Percentiles rank a stretch among this genome's conserved stretches.
phyloP scores from a whole-genome alignment of 1,140 invertebrate genomes.

The Cyclina sinensis region DNA sequence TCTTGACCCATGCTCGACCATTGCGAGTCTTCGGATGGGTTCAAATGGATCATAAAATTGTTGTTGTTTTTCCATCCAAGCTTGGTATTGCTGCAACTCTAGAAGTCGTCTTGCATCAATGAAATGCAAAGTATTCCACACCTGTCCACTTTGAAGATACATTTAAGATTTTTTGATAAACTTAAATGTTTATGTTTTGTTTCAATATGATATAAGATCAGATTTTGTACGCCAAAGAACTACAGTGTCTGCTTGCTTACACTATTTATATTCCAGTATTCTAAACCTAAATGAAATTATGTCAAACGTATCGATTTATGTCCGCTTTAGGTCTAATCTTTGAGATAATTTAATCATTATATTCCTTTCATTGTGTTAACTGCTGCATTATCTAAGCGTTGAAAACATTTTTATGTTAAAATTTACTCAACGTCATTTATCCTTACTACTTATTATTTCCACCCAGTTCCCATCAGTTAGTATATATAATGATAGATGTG shows the following conservation, averaged over 20 bases:
- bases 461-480: constrained; percentile 14
- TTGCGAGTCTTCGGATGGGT: constrained; percentile 15
- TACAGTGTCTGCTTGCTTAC: too few relatives aligned
- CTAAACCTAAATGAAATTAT: too few relatives aligned
- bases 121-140: constrained; percentile 30
- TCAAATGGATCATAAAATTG: constrained; percentile 17
- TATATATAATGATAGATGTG: constrained; percentile 52
- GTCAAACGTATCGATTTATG: too few relatives aligned
- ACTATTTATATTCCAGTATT: too few relatives aligned
- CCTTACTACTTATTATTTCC: background rate
- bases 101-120: constrained; percentile 40
- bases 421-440: background rate
- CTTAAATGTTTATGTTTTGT: background rate
- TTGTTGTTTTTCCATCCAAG: constrained; percentile 50
- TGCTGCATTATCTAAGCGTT: background rate
- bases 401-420: background rate
- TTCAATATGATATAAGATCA: background rate
- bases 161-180: background rate
- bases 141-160: constrained; percentile 26
- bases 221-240: too few relatives aligned
- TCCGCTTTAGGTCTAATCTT: too few relatives aligned
- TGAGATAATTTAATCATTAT: too few relatives aligned
- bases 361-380: too few relatives aligned
- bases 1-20: background rate
- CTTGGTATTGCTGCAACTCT: constrained; percentile 43